These are phyloP conservation scores for Thamnophis sirtalis DNA, from an alignment of 2,113 vertebrate genomes.

Conservation along the genomic window DNA sequence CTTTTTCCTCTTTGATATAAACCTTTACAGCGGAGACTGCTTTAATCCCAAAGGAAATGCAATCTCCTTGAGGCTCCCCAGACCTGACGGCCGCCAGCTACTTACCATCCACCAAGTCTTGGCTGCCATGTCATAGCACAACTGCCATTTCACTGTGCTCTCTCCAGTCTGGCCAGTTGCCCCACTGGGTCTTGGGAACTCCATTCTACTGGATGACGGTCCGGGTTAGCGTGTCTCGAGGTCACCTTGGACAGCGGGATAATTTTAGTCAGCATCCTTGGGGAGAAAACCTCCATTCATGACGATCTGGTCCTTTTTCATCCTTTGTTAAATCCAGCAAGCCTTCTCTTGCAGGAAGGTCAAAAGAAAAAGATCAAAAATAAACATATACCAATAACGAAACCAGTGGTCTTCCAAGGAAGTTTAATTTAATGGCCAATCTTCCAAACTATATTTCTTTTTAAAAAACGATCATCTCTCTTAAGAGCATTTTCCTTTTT, in stretches of 20 bases:
- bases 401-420: not conserved
- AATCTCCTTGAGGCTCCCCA: rapidly evolving
- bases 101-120: constrained; percentile 97
- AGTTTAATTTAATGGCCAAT: not conserved
- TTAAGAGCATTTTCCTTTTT: not conserved
- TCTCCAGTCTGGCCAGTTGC: constrained; percentile 23
- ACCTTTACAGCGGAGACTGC: rapidly evolving
- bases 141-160: constrained; percentile 82
- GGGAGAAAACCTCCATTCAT: rapidly evolving
- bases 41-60: too few species aligned
- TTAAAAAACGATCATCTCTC: not conserved
- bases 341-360: not conserved
- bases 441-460: not conserved
- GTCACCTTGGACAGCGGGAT: too few species aligned
- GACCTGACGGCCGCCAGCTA: not conserved
- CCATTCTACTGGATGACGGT: constrained; percentile 40
- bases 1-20: not conserved
- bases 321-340: not conserved
- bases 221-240: not conserved
- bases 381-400: not conserved
- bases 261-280: not conserved
- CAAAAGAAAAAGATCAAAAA: not conserved
- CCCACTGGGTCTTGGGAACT: not conserved
- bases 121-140: constrained; percentile 83
- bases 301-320: not conserved